Base-by-base conservation (phyloP, 2,797 vertebrate species). In the Amphiprion clarkii region DNA sequence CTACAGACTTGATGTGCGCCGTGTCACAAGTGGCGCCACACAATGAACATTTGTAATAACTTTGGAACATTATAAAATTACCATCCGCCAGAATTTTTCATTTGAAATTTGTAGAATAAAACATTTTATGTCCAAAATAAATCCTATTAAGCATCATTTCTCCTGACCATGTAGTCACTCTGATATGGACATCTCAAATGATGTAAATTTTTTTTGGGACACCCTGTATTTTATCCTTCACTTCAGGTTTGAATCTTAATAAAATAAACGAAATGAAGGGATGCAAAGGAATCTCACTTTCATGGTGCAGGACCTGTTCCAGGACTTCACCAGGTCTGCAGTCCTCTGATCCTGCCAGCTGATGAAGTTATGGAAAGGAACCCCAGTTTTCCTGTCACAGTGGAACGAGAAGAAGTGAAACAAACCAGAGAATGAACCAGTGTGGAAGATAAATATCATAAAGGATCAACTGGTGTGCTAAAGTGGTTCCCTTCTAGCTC, bases 341-440 rank as follows among this genome's bases (percentile, higher is more conserved):
- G 97, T 95, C 91, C 98, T 95, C 82, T 95, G 87, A 74, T 99
- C 98, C 95, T 97, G 97, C 97, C 98, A 99, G 79, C 94, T 98
- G 93, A 99, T 97, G 74, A 99, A 98, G 89, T 99, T 99, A 91
- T 99, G 98, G 86, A 98, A 99, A 49, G 96, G 96, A 80, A 93
- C 93, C 67, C 97, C 98, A 1, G 96, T 98, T 81, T 77, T 95
- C 92, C 98, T 99, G 92, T 74, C 87, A 58, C 53, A 64, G 31
- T 1, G 0, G 39, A 46, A 49, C 27, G 21, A 55, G 25, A 39
- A 3, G 5, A 42, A 42, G 3, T 31, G 3, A 67, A 59, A 55
- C 54, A 1, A 49, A 57, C 2, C 8, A 12, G 11, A 61, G 46
- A 25, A 51, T 10, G 17, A 61, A 31, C 12, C 10, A 21, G n/a